Conservation (phyloP, 1,140 invertebrate species). For the Procambarus virginalis region DNA sequence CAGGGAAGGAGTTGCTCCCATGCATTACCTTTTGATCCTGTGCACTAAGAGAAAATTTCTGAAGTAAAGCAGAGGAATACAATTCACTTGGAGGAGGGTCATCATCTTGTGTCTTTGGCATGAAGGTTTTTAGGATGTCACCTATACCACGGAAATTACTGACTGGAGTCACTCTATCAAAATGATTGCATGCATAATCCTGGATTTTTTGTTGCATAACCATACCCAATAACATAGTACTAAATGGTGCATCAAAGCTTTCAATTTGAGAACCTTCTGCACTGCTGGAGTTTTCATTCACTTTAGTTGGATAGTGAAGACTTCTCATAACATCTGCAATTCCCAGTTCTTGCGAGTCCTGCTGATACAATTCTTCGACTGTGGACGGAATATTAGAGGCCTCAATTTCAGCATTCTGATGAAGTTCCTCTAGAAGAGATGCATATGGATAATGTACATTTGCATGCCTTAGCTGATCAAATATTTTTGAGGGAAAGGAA, state of each 20-base stretch:
- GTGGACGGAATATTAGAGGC: slow-evolving; percentile 34
- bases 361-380: not conserved
- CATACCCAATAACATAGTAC: slow-evolving; percentile 25
- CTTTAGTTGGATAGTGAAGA: slow-evolving; percentile 28
- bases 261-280: not conserved
- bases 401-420: slow-evolving; percentile 25
- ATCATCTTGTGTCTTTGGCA: slow-evolving; percentile 20
- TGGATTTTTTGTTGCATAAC: slow-evolving; percentile 23
- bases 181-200: not conserved
- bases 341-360: slow-evolving; percentile 13
- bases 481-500: slow-evolving; percentile 21
- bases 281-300: not conserved
- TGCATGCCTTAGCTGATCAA: slow-evolving; percentile 24
- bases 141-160: slow-evolving; percentile 11
- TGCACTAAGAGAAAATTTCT: slow-evolving; percentile 28
- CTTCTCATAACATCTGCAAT: slow-evolving; percentile 51
- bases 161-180: not conserved
- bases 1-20: not conserved
- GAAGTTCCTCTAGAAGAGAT: slow-evolving; percentile 41
- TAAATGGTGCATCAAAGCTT: slow-evolving; percentile 35
- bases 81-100: slow-evolving; percentile 27
- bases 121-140: slow-evolving; percentile 27
- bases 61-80: slow-evolving; percentile 27
- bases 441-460: slow-evolving; percentile 50
- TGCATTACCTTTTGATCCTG: not conserved